These are phyloP conservation scores for Subacronicta megacephala DNA, from an alignment of 2,888 invertebrate species.

Conservation along the genomic window DNA sequence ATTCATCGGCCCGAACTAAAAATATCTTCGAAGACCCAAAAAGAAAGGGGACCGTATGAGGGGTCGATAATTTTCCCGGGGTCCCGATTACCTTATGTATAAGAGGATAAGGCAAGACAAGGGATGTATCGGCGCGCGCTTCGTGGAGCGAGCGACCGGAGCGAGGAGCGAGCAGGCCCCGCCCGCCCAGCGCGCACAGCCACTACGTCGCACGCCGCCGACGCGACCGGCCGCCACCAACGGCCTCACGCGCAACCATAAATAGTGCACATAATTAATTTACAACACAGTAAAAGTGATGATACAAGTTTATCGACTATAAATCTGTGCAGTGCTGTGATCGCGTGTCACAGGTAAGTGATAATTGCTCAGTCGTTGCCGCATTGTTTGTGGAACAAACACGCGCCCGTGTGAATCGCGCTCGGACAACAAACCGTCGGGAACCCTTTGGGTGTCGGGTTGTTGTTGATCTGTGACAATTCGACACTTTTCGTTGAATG, in stretches of 20 bases:
- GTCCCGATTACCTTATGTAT: conserved; percentile 55
- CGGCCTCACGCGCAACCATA: conserved; percentile 65
- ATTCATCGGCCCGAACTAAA: conserved; percentile 20
- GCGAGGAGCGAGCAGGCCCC: conserved; percentile 65
- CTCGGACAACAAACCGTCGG: conserved; percentile 66
- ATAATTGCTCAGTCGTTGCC: conserved; percentile 85
- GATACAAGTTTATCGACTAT: conserved; percentile 88
- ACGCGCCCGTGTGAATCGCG: conserved; percentile 70
- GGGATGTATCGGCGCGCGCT: conserved; percentile 78
- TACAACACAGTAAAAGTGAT: conserved; percentile 88
- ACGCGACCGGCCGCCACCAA: conserved; percentile 79
- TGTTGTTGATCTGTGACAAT: conserved; percentile 74
- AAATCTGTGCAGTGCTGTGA: conserved; percentile 87
- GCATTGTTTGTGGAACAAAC: conserved; percentile 82
- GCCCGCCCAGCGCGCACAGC: conserved; percentile 78
- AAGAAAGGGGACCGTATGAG: conserved; percentile 37
- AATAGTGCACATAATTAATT: conserved; percentile 85
- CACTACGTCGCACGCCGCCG: conserved; percentile 76
- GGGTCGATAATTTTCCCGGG: conserved; percentile 59
- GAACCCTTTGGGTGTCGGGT: conserved; percentile 70
- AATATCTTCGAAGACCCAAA: conserved; percentile 16
- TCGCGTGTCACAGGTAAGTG: conserved; percentile 89
- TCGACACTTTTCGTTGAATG: conserved; percentile 71
- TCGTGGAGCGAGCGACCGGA: conserved; percentile 58
- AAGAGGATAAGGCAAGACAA: conserved; percentile 53